A percentile compares a stretch with the other conserved stretches of the same genome.
Conservation (phyloP, 1,140 invertebrate genomes). For the Rhizoglyphus robini region DNA sequence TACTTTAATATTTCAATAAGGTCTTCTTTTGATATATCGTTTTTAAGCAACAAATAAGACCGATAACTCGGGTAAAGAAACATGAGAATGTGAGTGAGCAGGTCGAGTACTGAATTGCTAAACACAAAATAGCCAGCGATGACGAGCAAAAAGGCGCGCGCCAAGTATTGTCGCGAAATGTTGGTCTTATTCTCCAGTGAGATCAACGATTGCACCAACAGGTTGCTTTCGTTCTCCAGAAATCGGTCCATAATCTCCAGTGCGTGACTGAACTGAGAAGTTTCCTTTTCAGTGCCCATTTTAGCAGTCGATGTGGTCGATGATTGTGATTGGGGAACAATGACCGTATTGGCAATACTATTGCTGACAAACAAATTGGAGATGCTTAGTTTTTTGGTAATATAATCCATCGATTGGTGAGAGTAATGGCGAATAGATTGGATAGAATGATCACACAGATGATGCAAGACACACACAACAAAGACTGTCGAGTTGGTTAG, state of each 20-base stretch:
- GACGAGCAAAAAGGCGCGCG: not conserved
- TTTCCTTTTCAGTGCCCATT: not conserved
- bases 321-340: not conserved
- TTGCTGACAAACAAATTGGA: too few species aligned
- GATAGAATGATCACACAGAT: too few species aligned
- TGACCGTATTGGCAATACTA: not conserved
- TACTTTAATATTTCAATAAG: constrained; percentile 8
- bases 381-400: not conserved
- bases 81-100: not conserved
- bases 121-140: not conserved
- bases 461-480: too few species aligned
- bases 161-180: not conserved
- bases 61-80: constrained; percentile 12
- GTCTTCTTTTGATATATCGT: not conserved
- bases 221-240: constrained; percentile 7
- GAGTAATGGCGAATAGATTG: too few species aligned
- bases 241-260: constrained; percentile 13
- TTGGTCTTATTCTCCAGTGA: not conserved
- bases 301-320: not conserved
- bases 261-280: too few species aligned
- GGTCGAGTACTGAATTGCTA: not conserved
- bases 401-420: too few species aligned
- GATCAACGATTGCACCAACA: constrained; percentile 1
- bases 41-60: not conserved
- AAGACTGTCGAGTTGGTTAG: too few species aligned